A percentile compares a stretch with the other conserved stretches of the same genome.
These are phyloP conservation scores for Dryoscopus gambensis DNA, from an alignment of 2,113 vertebrate genomes.

Conservation along the genomic window DNA sequence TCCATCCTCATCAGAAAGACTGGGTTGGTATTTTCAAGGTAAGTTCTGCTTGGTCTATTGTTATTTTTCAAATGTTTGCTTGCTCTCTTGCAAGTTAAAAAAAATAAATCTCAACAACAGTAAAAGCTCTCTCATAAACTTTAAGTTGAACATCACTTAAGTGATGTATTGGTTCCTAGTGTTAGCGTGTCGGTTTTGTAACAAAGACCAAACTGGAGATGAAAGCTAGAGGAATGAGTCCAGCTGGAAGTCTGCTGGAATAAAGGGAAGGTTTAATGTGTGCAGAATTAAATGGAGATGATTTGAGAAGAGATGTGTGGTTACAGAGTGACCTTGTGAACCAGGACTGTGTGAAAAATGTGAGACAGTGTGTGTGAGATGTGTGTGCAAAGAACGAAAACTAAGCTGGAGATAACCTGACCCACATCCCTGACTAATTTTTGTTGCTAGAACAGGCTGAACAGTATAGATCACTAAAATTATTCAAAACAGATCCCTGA, in stretches of 20 bases:
- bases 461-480: background rate
- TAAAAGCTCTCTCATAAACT: background rate
- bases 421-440: background rate
- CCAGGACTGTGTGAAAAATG: background rate
- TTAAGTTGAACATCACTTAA: background rate
- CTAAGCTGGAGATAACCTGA: background rate
- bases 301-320: background rate
- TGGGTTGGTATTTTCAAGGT: conserved; percentile 99
- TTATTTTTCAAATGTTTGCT: background rate
- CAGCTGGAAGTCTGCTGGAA: background rate
- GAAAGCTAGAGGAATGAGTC: background rate
- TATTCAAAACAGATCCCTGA: background rate
- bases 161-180: background rate
- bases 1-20: conserved; percentile 92
- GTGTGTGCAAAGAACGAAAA: background rate
- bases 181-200: background rate
- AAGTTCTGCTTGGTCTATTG: conserved; percentile 16
- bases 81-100: background rate
- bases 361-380: background rate
- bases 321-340: background rate
- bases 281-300: background rate
- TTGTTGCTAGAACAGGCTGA: background rate
- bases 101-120: background rate
- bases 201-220: background rate
- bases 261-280: background rate